phyloP scores from a whole-genome alignment of 2,888 invertebrate species.

The Dastarcus helophoroides region DNA sequence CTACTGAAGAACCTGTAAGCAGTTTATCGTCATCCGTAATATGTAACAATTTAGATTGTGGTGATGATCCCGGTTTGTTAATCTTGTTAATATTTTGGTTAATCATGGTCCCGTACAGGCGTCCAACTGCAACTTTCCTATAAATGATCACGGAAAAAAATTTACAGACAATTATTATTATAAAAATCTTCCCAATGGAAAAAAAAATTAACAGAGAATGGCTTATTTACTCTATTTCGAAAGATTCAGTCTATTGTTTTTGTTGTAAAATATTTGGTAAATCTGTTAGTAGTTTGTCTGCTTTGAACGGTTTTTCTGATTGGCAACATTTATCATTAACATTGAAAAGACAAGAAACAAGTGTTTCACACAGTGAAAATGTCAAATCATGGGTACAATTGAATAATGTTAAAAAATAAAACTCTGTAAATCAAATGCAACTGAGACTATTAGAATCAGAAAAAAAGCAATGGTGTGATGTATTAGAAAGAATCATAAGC shows the following conservation, averaged over 20 bases:
- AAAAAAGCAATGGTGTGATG: constrained; percentile 11
- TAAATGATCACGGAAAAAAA: constrained; percentile 9
- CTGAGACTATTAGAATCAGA: constrained; percentile 9
- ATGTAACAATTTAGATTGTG: constrained; percentile 4
- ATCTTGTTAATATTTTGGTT: constrained; percentile 10
- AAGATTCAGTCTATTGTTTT: constrained; percentile 17
- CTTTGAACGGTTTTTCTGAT: constrained; percentile 12
- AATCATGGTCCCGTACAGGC: constrained; percentile 9
- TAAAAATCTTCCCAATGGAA: constrained; percentile 11
- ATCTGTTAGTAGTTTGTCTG: constrained; percentile 10
- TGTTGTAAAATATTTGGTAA: constrained; percentile 17
- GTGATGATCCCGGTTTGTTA: constrained; percentile 11
- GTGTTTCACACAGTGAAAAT: constrained; percentile 11
- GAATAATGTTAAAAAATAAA: constrained; percentile 10
- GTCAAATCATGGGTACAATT: constrained; percentile 12
- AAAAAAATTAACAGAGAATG: constrained; percentile 14
- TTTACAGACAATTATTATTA: constrained; percentile 9
- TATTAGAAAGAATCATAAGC: constrained; percentile 9
- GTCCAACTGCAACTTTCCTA: constrained; percentile 8
- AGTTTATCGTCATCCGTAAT: constrained; percentile 8
- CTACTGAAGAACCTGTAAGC: constrained; percentile 6
- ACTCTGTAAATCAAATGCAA: constrained; percentile 12
- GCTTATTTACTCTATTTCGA: constrained; percentile 16
- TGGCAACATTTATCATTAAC: constrained; percentile 14
- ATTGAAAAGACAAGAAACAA: constrained; percentile 14